Evolutionary conservation across 2,113 vertebrate species (phyloP).

Genomic region (Pseudorasbora parva): DNA sequence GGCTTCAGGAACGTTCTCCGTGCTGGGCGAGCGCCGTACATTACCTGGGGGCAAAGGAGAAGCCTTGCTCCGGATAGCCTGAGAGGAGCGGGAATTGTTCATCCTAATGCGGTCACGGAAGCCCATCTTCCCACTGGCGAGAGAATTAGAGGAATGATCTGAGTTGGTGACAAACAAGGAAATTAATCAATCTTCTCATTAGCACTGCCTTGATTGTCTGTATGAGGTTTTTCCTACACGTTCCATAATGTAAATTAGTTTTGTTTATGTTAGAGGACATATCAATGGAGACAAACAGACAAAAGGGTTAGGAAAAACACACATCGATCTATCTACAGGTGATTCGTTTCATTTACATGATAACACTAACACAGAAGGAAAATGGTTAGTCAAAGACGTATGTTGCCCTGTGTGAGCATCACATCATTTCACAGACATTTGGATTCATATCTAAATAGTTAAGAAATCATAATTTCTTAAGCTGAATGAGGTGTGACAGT

Average conservation of each 20-base stretch:
- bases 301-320: conserved; percentile 1
- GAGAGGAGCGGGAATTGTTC: conserved; percentile 83
- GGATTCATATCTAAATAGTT: conserved; percentile 73
- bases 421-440: conserved; percentile 58
- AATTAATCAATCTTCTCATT: conserved; percentile 30
- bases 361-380: conserved; percentile 30
- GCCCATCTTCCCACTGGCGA: conserved; percentile 86
- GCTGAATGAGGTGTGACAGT: conserved; percentile 57
- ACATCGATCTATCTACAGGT: background rate
- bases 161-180: conserved; percentile 10
- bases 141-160: conserved; percentile 49
- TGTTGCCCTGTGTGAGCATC: background rate
- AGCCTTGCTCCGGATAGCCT: conserved; percentile 78
- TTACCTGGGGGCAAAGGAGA: conserved; percentile 79
- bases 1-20: conserved; percentile 84
- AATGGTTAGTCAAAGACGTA: conserved; percentile 27
- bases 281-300: conserved; percentile 44
- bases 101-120: conserved; percentile 94
- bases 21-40: conserved; percentile 80
- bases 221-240: conserved; percentile 40
- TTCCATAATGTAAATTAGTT: conserved; percentile 43
- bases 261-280: conserved; percentile 25
- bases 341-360: conserved; percentile 16
- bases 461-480: conserved; percentile 54
- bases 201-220: conserved; percentile 20